Evolutionary conservation across 2,888 invertebrate genomes (phyloP).

Genomic region (Aricia artaxerxes): DNA sequence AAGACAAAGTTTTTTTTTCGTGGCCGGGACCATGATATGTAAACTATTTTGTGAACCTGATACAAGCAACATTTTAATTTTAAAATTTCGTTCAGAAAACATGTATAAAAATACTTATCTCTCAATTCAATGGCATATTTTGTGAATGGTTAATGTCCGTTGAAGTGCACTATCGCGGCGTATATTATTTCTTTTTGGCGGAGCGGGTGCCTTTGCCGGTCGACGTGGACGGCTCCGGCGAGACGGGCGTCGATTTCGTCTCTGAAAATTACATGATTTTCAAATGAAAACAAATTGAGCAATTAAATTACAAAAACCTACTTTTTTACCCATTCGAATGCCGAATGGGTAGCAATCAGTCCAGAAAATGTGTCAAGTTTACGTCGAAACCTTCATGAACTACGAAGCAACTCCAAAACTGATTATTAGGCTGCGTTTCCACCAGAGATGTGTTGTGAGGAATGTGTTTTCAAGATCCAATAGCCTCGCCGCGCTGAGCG

Average conservation of each 20-base stretch:
- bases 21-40: constrained; percentile 21
- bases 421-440: too few species aligned
- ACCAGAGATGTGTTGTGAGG: too few species aligned
- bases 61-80: not conserved
- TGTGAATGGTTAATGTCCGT: constrained; percentile 17
- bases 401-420: too few species aligned
- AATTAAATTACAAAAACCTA: not conserved
- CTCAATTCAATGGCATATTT: constrained; percentile 27
- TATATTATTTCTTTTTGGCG: constrained; percentile 30
- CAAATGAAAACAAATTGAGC: not conserved
- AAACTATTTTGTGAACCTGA: not conserved
- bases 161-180: constrained; percentile 4
- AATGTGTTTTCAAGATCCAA: too few species aligned
- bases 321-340: too few species aligned
- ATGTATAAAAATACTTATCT: constrained; percentile 2
- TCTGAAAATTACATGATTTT: not conserved
- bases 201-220: constrained; percentile 27
- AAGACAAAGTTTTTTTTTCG: not conserved
- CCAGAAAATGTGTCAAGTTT: too few species aligned
- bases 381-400: too few species aligned
- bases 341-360: too few species aligned
- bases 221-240: constrained; percentile 20
- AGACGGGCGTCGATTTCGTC: constrained; percentile 18
- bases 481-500: too few species aligned
- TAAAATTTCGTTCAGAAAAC: not conserved